Evolutionary conservation across 2,797 vertebrate species (phyloP), one percentile per base, ranked within the genome.

Genomic region (Malacoctenus gilli): DNA sequence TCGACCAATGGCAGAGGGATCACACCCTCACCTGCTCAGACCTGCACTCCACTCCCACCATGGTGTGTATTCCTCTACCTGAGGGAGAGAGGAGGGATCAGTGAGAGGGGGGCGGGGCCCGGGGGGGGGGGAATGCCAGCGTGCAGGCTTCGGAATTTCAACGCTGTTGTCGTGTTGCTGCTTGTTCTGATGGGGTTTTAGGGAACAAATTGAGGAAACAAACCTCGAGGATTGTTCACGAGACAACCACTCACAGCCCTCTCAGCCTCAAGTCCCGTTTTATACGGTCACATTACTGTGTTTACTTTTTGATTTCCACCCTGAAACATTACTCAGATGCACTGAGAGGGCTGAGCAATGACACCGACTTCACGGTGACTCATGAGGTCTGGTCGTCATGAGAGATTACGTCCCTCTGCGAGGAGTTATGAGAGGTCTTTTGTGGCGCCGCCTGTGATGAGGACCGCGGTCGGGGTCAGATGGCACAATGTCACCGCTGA

Each of bases 21-120:
- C 81, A 85, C 81, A 30, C 74, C 72, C 67, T 56, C 32, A 51
- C 68, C 53, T 54, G 70, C 44, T 65, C 58, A 66, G 35, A 75
- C 65, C 43, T 68, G 78, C 66, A 2, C 50, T 77, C 64, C 59
- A 22, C 69, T 61, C 58, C 56, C 62, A 68, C 61, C 89, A 89
- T 91, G 65, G 42, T 53, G 50, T 61, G 59, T 28, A 54, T n/a
- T 62, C 7, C 13, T 68, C 18, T 34, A 78, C 72, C 84, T 86
- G 75, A 32, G 30, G 50, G 43, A 19, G 47, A 42, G 13, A 51
- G 38, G 20, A n/a, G n/a, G n/a, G n/a, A n/a, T n/a, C n/a, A n/a
- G n/a, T n/a, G 39, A 31, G 15, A 35, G 20, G 9, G 3, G 5
- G 18, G 14, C n/a, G 48, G 7, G 20, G 50, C 46, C 5, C 4